Evolutionary conservation across 1,140 invertebrate genomes (phyloP).

Genomic region (Heliconius congener): DNA sequence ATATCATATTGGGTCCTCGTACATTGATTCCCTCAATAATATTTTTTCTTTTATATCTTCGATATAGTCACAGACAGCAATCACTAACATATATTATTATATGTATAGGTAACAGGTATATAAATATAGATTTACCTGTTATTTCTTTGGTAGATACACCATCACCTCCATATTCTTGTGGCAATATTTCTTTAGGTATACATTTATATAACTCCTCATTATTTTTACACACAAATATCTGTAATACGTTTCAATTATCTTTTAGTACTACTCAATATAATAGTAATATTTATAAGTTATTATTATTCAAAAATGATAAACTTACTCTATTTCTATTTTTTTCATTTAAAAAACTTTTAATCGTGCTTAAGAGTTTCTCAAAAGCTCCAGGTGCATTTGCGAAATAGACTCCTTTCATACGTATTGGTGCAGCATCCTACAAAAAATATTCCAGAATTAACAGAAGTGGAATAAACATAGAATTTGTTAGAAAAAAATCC

Average conservation of each 20-base stretch:
- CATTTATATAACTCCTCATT: conserved; percentile 64
- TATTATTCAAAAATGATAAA: conserved; percentile 26
- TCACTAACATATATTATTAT: too few species aligned
- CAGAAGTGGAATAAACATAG: not conserved
- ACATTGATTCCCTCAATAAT: too few species aligned
- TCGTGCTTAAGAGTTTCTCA: conserved; percentile 73
- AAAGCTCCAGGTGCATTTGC: conserved; percentile 80
- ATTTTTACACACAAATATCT: conserved; percentile 47
- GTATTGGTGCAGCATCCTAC: conserved; percentile 82
- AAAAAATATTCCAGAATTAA: conserved; percentile 20
- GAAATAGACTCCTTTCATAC: conserved; percentile 82
- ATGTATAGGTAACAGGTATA: too few species aligned
- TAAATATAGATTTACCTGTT: conserved; percentile 49
- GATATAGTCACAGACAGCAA: too few species aligned
- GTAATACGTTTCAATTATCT: not conserved
- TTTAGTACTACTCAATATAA: not conserved
- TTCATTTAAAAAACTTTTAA: conserved; percentile 70
- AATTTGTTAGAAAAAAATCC: not conserved
- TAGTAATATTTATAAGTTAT: not conserved
- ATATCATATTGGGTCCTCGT: too few species aligned
- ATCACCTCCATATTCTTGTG: conserved; percentile 75
- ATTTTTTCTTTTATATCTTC: too few species aligned
- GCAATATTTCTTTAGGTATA: conserved; percentile 67
- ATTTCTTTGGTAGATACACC: conserved; percentile 64
- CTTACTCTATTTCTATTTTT: conserved; percentile 55